Evolutionary conservation across 2,113 vertebrate species (phyloP).

Genomic region (Lophura nycthemera): DNA sequence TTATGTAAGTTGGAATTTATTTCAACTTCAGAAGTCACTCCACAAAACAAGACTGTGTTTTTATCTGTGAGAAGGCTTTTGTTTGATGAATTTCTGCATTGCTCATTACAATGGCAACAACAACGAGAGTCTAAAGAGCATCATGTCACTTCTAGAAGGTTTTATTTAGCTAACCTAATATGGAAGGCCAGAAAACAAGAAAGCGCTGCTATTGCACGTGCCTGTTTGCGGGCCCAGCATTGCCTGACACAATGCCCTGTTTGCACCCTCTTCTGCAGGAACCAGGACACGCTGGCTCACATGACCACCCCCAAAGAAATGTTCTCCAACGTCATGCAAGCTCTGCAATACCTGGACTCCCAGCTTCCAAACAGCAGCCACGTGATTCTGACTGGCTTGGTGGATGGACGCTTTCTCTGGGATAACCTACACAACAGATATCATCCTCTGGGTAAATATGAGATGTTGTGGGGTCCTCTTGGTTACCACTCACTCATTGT

Average conservation of each 20-base stretch:
- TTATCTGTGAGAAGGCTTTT: neutral
- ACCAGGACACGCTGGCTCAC: conserved; percentile 54
- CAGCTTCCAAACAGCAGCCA: conserved; percentile 77
- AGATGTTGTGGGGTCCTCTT: neutral
- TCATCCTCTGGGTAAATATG: conserved; percentile 78
- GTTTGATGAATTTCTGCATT: neutral
- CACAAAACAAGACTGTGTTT: neutral
- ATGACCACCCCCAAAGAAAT: conserved; percentile 80
- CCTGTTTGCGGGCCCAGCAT: neutral
- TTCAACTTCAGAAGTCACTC: neutral
- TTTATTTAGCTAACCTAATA: neutral
- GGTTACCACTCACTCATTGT: rapidly evolving
- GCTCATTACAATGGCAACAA: neutral
- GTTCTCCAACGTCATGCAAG: conserved; percentile 60
- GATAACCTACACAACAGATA: conserved; percentile 77
- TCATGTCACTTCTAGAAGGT: neutral
- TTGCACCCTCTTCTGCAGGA: conserved; percentile 48
- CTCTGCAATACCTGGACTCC: conserved; percentile 65
- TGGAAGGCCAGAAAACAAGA: neutral
- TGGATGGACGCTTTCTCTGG: conserved; percentile 81
- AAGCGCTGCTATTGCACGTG: neutral
- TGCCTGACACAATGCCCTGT: neutral
- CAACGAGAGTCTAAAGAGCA: neutral
- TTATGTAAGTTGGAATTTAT: conserved; percentile 13
- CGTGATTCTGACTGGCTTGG: conserved; percentile 76